Base-by-base conservation (phyloP, 2,797 vertebrate species). In the Poeciliopsis infans region DNA sequence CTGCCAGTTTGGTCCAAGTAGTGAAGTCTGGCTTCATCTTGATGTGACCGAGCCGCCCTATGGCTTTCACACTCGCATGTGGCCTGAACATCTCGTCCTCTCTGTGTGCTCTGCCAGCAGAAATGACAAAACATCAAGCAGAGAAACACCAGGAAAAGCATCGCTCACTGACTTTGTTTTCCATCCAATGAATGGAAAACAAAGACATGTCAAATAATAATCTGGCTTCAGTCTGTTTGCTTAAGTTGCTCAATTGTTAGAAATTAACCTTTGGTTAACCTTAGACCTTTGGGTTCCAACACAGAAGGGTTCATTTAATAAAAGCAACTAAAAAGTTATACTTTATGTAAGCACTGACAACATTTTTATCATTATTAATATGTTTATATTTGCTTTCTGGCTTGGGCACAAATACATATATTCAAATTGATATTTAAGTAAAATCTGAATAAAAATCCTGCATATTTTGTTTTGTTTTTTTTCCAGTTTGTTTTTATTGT, bases 1-100 rank as follows among this genome's bases (percentile, higher is more conserved):
- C 49, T 2, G 43, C 2, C 59, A 53, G 16, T 28, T 23, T 87
- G 66, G 76, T 66, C 46, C 43, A 36, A 2, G 75, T 20, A 12
- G n/a, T 33, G 12, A 81, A 16, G 3, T n/a, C 55, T 0, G 15
- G 11, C 11, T 43, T 70, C 74, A 74, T 76, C 43, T 11, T 87
- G 20, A 39, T 61, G 72, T 16, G 43, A 20, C 31, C n/a, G 5
- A 80, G 46, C 57, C 74, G 69, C n/a, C 1, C 43, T 15, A 80
- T 13, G 55, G 3, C 61, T 46, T 43, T 69, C 61, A 75, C 6
- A 49, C 13, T 66, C 39, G 28, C 4, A 43, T 57, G 33, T 51
- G 41, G 43, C 77, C 83, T 46, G n/a, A 89, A 41, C 73, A 84
- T 90, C 7, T 5, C 20, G 20, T 13, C 46, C 23, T 41, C 31